Conservation (phyloP, 1,140 invertebrate genomes). For the Pogonus chalceus region DNA sequence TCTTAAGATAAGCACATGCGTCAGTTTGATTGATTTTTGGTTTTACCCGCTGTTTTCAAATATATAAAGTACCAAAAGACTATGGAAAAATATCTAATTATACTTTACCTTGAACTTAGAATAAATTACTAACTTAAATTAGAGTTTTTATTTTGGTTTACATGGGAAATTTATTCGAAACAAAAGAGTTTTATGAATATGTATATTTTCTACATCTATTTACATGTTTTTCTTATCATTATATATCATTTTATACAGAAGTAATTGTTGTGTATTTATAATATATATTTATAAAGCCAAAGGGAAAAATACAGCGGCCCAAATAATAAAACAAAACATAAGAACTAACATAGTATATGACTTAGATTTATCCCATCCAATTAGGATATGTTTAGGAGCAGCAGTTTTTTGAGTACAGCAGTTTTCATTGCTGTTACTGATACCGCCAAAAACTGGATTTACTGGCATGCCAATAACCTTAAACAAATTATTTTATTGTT, state of each 20-base stretch:
- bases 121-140: not conserved
- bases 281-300: conserved; percentile 12
- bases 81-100: not conserved
- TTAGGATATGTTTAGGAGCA: conserved; percentile 12
- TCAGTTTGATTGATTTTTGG: not conserved
- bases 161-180: not conserved
- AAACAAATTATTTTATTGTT: not conserved
- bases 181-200: not conserved
- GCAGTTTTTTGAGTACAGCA: not conserved
- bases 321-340: conserved; percentile 26
- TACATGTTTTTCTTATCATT: not conserved
- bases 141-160: not conserved
- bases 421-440: not conserved
- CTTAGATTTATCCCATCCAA: conserved; percentile 32
- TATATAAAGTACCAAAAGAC: not conserved
- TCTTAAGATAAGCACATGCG: too few relatives aligned
- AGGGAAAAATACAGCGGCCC: conserved; percentile 31
- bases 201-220: not conserved
- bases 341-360: conserved; percentile 25
- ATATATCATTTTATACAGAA: not conserved
- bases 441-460: not conserved
- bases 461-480: not conserved
- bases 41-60: not conserved
- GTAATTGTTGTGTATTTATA: too few relatives aligned
- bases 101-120: not conserved